phyloP scores from a whole-genome alignment of 2,888 invertebrate species.

The Cremastinae sp. region DNA sequence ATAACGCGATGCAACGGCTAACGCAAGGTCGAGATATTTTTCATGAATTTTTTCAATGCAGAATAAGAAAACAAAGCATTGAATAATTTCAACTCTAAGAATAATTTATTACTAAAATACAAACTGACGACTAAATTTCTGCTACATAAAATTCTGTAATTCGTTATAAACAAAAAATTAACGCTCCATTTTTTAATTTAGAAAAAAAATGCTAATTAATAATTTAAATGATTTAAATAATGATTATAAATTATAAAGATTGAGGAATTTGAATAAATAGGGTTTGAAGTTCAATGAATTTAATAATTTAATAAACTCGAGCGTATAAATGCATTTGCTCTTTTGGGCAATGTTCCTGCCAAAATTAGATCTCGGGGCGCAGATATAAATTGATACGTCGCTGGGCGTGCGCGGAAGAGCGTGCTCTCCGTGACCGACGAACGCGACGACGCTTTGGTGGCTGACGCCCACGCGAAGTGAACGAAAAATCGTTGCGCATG shows the following conservation, averaged over 20 bases:
- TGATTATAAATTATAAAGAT: too few relatives aligned
- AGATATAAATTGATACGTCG: conserved; percentile 25
- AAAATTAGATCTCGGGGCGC: conserved; percentile 18
- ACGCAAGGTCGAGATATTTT: conserved; percentile 48
- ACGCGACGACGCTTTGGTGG: conserved; percentile 32
- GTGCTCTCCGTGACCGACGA: neutral
- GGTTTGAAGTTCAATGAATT: too few relatives aligned
- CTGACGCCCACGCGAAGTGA: conserved; percentile 62
- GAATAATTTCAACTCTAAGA: too few relatives aligned
- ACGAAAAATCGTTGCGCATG: conserved; percentile 31
- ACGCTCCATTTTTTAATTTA: too few relatives aligned
- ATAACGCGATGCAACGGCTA: conserved; percentile 44
- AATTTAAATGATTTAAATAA: too few relatives aligned
- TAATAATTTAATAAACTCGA: neutral
- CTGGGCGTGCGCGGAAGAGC: conserved; percentile 44
- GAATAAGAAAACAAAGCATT: too few relatives aligned
- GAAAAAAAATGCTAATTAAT: too few relatives aligned
- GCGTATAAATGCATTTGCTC: neutral
- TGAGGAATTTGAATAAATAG: too few relatives aligned
- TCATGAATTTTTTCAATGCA: conserved; percentile 38
- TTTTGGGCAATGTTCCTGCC: neutral
- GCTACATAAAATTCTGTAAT: too few relatives aligned
- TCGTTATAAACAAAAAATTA: too few relatives aligned
- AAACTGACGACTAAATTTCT: too few relatives aligned
- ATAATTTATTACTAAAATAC: too few relatives aligned